These are phyloP conservation scores for Carcharodon carcharias DNA, from an alignment of 2,797 vertebrate species.

Conservation along the genomic window DNA sequence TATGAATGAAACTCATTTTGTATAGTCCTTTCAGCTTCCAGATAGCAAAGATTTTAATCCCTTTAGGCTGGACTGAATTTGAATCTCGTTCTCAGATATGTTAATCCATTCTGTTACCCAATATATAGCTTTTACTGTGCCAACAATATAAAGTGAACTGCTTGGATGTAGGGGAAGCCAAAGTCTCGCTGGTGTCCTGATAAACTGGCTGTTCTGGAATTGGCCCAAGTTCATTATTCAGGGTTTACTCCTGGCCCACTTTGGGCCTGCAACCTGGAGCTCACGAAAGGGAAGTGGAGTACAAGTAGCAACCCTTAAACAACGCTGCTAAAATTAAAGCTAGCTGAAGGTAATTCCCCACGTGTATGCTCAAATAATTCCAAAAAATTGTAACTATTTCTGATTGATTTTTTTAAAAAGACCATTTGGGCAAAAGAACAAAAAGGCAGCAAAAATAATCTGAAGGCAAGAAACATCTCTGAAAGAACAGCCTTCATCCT, in stretches of 20 bases:
- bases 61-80: neutral
- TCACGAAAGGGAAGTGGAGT: no score
- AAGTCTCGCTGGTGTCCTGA: neutral
- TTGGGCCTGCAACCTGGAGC: no score
- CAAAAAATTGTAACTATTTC: neutral
- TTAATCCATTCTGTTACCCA: neutral
- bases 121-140: neutral
- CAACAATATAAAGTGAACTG: neutral
- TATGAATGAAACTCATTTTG: neutral
- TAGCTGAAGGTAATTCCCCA: no score
- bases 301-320: no score
- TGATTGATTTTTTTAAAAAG: neutral
- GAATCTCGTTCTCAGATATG: neutral
- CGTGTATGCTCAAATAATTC: neutral
- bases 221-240: neutral
- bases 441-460: neutral
- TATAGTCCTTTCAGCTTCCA: neutral
- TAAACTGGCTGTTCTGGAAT: neutral
- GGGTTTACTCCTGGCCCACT: neutral
- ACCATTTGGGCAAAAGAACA: neutral
- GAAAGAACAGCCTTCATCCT: neutral
- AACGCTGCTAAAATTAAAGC: no score
- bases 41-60: neutral
- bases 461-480: neutral
- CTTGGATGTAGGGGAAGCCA: neutral